Conservation (phyloP, 2,888 invertebrate species). For the Noctua janthina region DNA sequence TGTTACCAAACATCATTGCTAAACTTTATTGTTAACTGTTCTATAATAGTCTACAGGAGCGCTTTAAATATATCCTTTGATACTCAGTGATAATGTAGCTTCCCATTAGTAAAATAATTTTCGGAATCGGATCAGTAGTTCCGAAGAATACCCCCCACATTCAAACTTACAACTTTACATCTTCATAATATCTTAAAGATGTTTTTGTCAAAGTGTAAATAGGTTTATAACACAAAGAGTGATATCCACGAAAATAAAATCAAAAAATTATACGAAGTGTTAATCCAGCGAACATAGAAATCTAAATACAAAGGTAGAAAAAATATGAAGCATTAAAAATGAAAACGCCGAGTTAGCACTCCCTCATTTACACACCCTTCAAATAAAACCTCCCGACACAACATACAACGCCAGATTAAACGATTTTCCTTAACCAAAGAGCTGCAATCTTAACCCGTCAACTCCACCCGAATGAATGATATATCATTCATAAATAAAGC, state of each 20-base stretch:
- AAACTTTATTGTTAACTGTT: no score
- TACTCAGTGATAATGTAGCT: background rate
- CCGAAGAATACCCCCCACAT: background rate
- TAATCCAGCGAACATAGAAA: conserved; percentile 27
- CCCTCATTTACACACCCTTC: conserved; percentile 53
- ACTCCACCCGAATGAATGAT: conserved; percentile 59
- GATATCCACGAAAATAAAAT: conserved; percentile 11
- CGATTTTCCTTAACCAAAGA: conserved; percentile 53
- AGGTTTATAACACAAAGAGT: background rate
- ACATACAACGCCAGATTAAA: conserved; percentile 48
- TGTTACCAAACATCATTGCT: background rate
- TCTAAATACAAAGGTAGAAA: conserved; percentile 27
- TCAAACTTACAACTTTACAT: background rate
- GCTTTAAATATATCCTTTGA: background rate
- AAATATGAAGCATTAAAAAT: conserved; percentile 43
- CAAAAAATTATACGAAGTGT: conserved; percentile 8
- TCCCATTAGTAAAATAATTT: background rate
- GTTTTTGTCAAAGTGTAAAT: background rate
- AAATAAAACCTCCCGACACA: conserved; percentile 46
- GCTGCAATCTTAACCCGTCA: conserved; percentile 60
- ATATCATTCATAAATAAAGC: conserved; percentile 67
- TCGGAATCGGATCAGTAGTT: background rate
- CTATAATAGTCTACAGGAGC: no score
- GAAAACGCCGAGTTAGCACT: conserved; percentile 18
- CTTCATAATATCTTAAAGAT: background rate